Conservation (phyloP, 1,140 invertebrate species). For the Drosophila ficusphila region DNA sequence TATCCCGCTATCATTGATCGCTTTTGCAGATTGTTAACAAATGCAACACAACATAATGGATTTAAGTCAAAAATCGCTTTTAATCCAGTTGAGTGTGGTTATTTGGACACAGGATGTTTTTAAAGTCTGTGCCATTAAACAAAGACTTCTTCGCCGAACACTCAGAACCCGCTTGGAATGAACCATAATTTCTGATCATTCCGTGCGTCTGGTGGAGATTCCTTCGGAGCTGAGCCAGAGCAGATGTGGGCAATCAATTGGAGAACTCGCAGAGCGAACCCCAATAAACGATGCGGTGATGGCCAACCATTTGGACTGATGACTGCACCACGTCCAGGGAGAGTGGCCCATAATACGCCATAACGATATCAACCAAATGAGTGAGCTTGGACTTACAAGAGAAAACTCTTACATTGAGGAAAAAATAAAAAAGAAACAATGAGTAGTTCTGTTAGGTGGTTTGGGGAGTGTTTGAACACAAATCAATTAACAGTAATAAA, state of each 20-base stretch:
- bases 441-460: too few species aligned
- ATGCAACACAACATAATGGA: not conserved
- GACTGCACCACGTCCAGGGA: conserved; percentile 35
- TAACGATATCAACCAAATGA: conserved; percentile 71
- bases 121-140: conserved; percentile 5
- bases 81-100: not conserved
- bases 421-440: not conserved
- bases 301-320: conserved; percentile 60
- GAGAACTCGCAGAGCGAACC: conserved; percentile 27
- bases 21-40: not conserved
- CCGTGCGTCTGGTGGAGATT: conserved; percentile 9
- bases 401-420: conserved; percentile 7
- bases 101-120: not conserved
- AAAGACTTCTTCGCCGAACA: conserved; percentile 5
- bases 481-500: too few species aligned
- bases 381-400: conserved; percentile 15
- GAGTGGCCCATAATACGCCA: conserved; percentile 62
- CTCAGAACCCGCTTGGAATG: conserved; percentile 16
- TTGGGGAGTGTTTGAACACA: too few species aligned
- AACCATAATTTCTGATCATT: conserved; percentile 23
- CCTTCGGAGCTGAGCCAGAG: not conserved
- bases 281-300: conserved; percentile 67
- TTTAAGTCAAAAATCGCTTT: not conserved
- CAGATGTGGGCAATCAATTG: conserved; percentile 50
- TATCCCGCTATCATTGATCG: too few species aligned